A percentile compares a stretch with the other conserved stretches of the same genome.
Conservation (phyloP, 2,888 invertebrate species). For the Parascotia fuliginaria region DNA sequence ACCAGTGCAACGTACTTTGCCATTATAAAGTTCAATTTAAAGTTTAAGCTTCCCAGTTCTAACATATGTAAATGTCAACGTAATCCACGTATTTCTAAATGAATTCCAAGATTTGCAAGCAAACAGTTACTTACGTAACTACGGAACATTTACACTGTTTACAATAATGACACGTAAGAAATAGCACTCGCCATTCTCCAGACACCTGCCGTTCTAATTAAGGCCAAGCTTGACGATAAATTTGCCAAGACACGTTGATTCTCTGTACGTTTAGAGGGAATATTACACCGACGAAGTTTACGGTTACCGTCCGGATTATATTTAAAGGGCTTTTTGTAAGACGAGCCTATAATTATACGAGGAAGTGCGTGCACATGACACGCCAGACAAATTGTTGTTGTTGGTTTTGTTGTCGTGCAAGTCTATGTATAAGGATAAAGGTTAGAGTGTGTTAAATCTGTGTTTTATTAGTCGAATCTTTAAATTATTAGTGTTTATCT, state of each 20-base stretch:
- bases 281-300: constrained; percentile 38
- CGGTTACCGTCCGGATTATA: constrained; percentile 32
- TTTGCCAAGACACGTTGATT: constrained; percentile 37
- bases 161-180: constrained; percentile 23
- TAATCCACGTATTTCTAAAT: not conserved
- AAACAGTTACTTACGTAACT: constrained; percentile 9
- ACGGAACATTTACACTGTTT: constrained; percentile 8
- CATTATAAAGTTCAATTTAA: too few species aligned
- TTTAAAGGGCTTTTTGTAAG: constrained; percentile 36
- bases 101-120: constrained; percentile 9
- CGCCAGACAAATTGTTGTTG: constrained; percentile 28
- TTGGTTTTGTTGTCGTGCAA: constrained; percentile 17
- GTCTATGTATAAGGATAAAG: not conserved
- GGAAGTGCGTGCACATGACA: constrained; percentile 22
- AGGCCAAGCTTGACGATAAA: constrained; percentile 37
- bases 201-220: constrained; percentile 56
- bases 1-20: too few species aligned
- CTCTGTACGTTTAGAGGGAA: constrained; percentile 19
- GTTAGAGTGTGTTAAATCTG: not conserved
- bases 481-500: too few species aligned
- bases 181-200: constrained; percentile 22
- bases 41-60: too few species aligned
- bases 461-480: not conserved
- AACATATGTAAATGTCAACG: too few species aligned
- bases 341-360: constrained; percentile 30